Percentiles rank a stretch among this genome's conserved stretches.
Conservation (phyloP, 2,888 invertebrate species). For the Ornithoptera priamus region DNA sequence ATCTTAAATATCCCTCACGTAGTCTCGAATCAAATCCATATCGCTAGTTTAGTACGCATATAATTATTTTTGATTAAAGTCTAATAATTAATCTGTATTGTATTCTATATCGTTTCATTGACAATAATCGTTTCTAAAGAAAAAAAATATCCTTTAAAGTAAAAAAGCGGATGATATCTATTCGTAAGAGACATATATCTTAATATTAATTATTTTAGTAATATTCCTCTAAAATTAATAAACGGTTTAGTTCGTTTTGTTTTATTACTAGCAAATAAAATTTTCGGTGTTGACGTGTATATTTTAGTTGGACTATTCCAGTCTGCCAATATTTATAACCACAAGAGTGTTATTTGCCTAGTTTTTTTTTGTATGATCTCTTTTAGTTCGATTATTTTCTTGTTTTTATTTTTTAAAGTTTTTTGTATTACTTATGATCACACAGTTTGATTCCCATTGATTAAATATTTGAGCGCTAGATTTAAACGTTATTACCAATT, state of each 20-base stretch:
- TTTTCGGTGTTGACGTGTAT: no score
- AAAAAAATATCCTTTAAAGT: no score
- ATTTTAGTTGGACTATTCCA: no score
- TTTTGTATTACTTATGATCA: not conserved
- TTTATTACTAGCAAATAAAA: no score
- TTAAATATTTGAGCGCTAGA: not conserved
- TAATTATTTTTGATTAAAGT: not conserved
- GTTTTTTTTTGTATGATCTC: constrained; percentile 14
- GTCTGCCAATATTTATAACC: not conserved
- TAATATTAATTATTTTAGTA: no score
- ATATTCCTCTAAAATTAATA: no score
- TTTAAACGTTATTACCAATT: not conserved
- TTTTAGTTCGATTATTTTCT: constrained; percentile 5
- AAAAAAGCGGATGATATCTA: no score
- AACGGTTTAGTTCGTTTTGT: no score
- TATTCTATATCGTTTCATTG: constrained; percentile 42
- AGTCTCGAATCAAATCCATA: constrained; percentile 33
- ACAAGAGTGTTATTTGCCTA: constrained; percentile 10
- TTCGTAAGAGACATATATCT: no score
- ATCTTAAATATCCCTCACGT: constrained; percentile 26
- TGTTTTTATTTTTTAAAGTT: constrained; percentile 3
- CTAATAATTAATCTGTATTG: constrained; percentile 19
- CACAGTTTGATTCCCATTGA: not conserved
- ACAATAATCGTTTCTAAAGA: constrained; percentile 40
- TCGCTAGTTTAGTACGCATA: constrained; percentile 6